A percentile compares a stretch with the other conserved stretches of the same genome.
Evolutionary conservation across 2,888 invertebrate species (phyloP).

Genomic region (Branchellion lobata): DNA sequence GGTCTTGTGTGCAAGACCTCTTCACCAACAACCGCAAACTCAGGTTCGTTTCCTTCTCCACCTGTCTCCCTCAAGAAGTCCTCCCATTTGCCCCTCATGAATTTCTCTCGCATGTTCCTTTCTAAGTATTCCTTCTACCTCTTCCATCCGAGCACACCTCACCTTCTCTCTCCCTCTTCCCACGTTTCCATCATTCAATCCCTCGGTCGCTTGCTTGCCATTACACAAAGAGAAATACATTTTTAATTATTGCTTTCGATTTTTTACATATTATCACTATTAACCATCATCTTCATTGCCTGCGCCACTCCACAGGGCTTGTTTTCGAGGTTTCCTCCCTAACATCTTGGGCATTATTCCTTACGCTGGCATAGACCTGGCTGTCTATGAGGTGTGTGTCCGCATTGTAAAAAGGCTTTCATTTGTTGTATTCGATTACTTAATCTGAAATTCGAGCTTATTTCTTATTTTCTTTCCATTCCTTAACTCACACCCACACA

Average conservation of each 20-base stretch:
- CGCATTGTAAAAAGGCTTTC: background rate
- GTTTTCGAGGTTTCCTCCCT: slow-evolving; percentile 95
- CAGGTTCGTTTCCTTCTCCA: background rate
- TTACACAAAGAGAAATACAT: background rate
- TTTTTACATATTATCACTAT: background rate
- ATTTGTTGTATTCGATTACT: background rate
- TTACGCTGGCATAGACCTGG: slow-evolving; percentile 96
- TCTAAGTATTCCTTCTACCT: too few relatives aligned
- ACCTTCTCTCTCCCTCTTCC: too few relatives aligned
- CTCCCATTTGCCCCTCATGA: too few relatives aligned
- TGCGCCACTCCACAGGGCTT: slow-evolving; percentile 66
- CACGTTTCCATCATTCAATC: too few relatives aligned
- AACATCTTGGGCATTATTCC: slow-evolving; percentile 92
- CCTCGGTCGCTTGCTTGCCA: background rate
- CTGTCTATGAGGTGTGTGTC: slow-evolving; percentile 78
- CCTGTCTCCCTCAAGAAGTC: too few relatives aligned
- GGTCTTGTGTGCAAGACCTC: slow-evolving; percentile 27
- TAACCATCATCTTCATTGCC: background rate
- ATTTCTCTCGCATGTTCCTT: too few relatives aligned
- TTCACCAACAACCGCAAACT: slow-evolving; percentile 24
- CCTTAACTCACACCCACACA: too few relatives aligned
- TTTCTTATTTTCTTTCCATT: background rate
- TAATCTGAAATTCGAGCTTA: background rate
- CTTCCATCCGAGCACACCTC: too few relatives aligned
- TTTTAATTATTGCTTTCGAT: background rate